Conservation (phyloP, 2,888 invertebrate species). For the Zonitis immaculata region DNA sequence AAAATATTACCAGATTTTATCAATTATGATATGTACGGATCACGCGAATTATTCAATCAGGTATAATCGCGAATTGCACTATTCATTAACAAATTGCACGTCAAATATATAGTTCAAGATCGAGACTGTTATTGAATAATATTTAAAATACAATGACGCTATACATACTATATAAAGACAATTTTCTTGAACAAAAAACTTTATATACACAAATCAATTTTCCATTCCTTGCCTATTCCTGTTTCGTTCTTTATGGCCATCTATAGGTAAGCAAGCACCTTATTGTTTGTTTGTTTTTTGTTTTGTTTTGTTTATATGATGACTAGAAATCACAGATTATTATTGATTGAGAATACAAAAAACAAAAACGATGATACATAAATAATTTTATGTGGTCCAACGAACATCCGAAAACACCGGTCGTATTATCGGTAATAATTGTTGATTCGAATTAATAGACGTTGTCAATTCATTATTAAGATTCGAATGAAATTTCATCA, state of each 20-base stretch:
- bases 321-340: slow-evolving; percentile 41
- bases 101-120: slow-evolving; percentile 21
- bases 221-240: not conserved
- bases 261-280: slow-evolving; percentile 36
- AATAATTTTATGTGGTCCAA: slow-evolving; percentile 35
- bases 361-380: slow-evolving; percentile 9
- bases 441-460: slow-evolving; percentile 12
- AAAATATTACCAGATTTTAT: slow-evolving; percentile 10
- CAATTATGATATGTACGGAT: slow-evolving; percentile 13
- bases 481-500: slow-evolving; percentile 16
- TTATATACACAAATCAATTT: not conserved
- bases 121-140: slow-evolving; percentile 13
- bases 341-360: slow-evolving; percentile 23
- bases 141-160: slow-evolving; percentile 20
- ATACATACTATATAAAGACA: too few relatives aligned
- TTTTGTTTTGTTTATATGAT: slow-evolving; percentile 39
- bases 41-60: slow-evolving; percentile 16
- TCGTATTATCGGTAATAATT: slow-evolving; percentile 31
- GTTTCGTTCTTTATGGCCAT: too few relatives aligned
- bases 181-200: not conserved
- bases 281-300: too few relatives aligned
- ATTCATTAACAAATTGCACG: slow-evolving; percentile 32
- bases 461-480: slow-evolving; percentile 13
- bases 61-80: slow-evolving; percentile 27
- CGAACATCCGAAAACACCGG: slow-evolving; percentile 38